Evolutionary conservation across 2,888 invertebrate species (phyloP).

Genomic region (Aleiodes testaceus): DNA sequence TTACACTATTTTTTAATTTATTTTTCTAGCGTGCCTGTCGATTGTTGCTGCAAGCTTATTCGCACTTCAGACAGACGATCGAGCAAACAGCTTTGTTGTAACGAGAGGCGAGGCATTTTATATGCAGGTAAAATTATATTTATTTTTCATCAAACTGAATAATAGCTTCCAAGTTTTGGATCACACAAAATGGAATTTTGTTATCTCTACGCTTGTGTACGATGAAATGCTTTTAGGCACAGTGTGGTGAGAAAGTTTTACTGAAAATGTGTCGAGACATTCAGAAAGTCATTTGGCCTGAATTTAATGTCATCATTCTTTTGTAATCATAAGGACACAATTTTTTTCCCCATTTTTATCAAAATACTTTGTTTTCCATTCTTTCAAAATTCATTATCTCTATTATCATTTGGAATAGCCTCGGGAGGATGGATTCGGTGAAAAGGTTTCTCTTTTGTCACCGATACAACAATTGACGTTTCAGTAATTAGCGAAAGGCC

Average conservation of each 20-base stretch:
- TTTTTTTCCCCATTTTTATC: no score
- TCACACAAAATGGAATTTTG: background rate
- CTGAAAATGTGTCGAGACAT: background rate
- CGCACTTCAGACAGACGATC: slow-evolving; percentile 89
- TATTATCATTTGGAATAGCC: no score
- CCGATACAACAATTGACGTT: background rate
- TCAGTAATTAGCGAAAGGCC: slow-evolving; percentile 11
- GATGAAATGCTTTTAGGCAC: background rate
- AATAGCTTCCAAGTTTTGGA: no score
- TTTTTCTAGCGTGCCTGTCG: slow-evolving; percentile 83
- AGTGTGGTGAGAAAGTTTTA: background rate
- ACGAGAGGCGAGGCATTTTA: slow-evolving; percentile 89
- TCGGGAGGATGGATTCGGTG: no score
- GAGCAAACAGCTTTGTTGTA: slow-evolving; percentile 82
- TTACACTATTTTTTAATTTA: slow-evolving; percentile 30
- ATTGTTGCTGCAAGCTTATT: slow-evolving; percentile 88
- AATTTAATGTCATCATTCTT: no score
- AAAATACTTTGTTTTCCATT: no score
- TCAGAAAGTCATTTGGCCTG: background rate
- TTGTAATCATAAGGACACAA: no score
- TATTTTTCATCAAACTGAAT: background rate
- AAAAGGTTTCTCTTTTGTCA: background rate
- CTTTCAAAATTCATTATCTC: no score
- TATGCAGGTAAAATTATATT: slow-evolving; percentile 80
- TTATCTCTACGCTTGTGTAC: background rate